Conservation (phyloP, 2,888 invertebrate genomes). For the Drosophila eohydei region DNA sequence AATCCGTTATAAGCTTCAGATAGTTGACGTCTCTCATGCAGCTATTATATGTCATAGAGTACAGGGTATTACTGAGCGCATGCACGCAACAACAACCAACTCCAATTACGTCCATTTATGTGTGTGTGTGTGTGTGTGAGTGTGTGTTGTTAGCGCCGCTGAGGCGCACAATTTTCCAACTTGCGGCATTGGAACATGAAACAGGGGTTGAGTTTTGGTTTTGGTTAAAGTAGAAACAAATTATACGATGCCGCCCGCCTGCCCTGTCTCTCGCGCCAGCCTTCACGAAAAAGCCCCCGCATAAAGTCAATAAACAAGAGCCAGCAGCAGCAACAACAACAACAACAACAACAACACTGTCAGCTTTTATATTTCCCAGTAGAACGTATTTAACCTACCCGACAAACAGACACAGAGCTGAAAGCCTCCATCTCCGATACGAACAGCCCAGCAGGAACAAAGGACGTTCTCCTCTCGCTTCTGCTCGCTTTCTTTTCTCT, state of each 20-base stretch:
- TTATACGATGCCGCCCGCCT: constrained; percentile 62
- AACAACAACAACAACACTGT: constrained; percentile 41
- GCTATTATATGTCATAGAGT: constrained; percentile 4
- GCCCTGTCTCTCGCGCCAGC: background rate
- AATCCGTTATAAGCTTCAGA: constrained; percentile 2
- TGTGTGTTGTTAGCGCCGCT: constrained; percentile 63
- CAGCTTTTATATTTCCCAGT: constrained; percentile 74
- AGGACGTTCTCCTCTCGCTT: constrained; percentile 9
- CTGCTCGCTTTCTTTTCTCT: constrained; percentile 30
- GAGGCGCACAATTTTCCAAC: constrained; percentile 75
- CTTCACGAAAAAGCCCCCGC: constrained; percentile 37
- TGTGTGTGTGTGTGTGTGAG: constrained; percentile 33
- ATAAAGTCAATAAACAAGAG: constrained; percentile 79
- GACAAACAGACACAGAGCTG: constrained; percentile 19
- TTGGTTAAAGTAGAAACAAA: constrained; percentile 76
- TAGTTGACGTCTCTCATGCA: background rate
- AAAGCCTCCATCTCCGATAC: constrained; percentile 10
- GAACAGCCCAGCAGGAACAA: constrained; percentile 33
- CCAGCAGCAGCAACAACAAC: constrained; percentile 44
- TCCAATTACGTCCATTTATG: constrained; percentile 26
- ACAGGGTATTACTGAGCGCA: constrained; percentile 30
- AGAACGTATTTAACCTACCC: constrained; percentile 63
- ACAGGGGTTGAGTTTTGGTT: constrained; percentile 28
- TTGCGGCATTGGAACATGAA: constrained; percentile 23
- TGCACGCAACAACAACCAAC: constrained; percentile 29